phyloP scores from a whole-genome alignment of 2,113 vertebrate species.

The Callopanchax toddi region DNA sequence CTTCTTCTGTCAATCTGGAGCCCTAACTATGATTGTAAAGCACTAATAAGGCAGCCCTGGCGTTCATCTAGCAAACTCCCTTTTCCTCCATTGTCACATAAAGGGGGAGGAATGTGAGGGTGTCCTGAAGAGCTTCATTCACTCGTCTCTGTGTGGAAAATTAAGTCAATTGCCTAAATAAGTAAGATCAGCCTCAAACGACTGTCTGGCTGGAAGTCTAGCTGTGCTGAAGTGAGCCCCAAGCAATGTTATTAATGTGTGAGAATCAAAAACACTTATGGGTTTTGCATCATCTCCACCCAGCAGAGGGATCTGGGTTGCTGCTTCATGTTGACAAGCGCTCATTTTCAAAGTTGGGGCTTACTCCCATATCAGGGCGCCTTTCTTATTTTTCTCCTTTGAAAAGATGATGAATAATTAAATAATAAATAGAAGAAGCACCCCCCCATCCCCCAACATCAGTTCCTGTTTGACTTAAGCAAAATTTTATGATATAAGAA shows the following conservation, averaged over 20 bases:
- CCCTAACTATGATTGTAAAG: constrained; percentile 57
- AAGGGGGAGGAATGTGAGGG: constrained; percentile 53
- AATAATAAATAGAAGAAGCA: constrained; percentile 49
- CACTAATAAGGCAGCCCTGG: constrained; percentile 69
- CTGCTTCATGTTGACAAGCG: constrained; percentile 26
- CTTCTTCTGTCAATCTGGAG: constrained; percentile 60
- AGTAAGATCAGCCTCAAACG: constrained; percentile 41
- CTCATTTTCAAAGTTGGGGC: constrained; percentile 44
- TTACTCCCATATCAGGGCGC: constrained; percentile 17
- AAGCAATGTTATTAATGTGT: constrained; percentile 45
- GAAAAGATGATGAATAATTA: constrained; percentile 66
- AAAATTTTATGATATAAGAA: constrained; percentile 39
- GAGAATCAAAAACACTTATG: constrained; percentile 49
- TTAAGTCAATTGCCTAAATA: constrained; percentile 59
- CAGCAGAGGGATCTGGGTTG: constrained; percentile 31
- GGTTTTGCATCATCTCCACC: constrained; percentile 49
- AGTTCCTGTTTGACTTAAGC: constrained; percentile 34
- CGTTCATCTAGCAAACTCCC: constrained; percentile 41
- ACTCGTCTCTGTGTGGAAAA: constrained; percentile 43
- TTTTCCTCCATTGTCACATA: constrained; percentile 49
- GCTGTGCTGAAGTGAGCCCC: constrained; percentile 23
- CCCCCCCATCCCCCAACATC: constrained; percentile 27
- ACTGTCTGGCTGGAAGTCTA: constrained; percentile 30
- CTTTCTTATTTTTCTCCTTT: constrained; percentile 2
- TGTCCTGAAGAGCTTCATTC: constrained; percentile 43